phyloP scores from a whole-genome alignment of 2,113 vertebrate genomes.

The Antennarius striatus region DNA sequence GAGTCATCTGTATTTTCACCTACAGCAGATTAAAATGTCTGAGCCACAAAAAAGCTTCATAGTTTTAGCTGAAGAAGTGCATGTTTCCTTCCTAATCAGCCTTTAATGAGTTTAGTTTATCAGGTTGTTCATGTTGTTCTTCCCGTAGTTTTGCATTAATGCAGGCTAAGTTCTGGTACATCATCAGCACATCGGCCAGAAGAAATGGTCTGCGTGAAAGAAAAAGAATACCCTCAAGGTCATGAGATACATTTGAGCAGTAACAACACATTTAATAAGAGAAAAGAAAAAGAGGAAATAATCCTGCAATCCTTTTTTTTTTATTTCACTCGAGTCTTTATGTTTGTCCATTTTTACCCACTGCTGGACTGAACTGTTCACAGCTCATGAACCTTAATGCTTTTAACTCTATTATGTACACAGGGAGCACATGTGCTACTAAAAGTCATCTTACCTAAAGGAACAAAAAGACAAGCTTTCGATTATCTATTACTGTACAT shows the following conservation, averaged over 20 bases:
- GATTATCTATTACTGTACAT: not conserved
- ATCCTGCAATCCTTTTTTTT: not conserved
- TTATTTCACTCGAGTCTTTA: no score
- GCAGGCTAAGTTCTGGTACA: conserved; percentile 7
- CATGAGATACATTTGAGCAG: not conserved
- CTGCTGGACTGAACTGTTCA: not conserved
- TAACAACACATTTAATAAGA: not conserved
- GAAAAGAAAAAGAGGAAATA: not conserved
- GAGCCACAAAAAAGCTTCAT: conserved; percentile 8
- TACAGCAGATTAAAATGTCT: conserved; percentile 15
- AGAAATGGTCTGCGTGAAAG: conserved; percentile 6
- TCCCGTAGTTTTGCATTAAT: conserved; percentile 18
- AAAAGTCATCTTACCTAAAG: no score
- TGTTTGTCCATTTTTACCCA: not conserved
- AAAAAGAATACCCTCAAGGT: not conserved
- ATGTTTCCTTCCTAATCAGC: conserved; percentile 16
- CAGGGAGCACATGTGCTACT: no score
- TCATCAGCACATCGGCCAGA: conserved; percentile 2
- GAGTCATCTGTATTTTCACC: conserved; percentile 12
- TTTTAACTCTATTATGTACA: not conserved
- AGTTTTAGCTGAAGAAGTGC: not conserved
- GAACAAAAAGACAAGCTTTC: no score
- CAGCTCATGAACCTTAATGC: not conserved
- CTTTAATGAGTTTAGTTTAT: conserved; percentile 22
- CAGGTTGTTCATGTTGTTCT: conserved; percentile 13